phyloP scores from a whole-genome alignment of 92 coral and sea anemone genomes.

The Isaurus tuberculatus region DNA sequence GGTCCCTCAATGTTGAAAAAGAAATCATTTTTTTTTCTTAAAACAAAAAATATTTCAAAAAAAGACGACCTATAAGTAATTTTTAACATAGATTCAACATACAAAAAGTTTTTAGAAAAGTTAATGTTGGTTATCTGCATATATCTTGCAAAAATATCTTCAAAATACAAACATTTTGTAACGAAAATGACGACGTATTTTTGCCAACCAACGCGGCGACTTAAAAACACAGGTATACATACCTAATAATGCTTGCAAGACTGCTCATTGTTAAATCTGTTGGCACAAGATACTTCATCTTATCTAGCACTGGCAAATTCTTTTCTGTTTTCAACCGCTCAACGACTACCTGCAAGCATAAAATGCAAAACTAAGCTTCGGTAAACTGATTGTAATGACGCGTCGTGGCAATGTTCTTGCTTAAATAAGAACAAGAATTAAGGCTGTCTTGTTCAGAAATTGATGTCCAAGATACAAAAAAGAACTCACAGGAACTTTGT shows the following conservation, averaged over 20 bases:
- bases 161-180: too few species aligned
- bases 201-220: background rate
- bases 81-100: too few species aligned
- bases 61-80: too few species aligned
- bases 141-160: too few species aligned
- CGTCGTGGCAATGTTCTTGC: background rate
- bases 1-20: too few species aligned
- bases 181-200: background rate
- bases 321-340: slow-evolving; percentile 92
- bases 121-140: too few species aligned
- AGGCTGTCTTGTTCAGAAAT: background rate
- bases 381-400: background rate
- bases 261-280: slow-evolving; percentile 98
- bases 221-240: background rate
- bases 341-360: slow-evolving; percentile 83
- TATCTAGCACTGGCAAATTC: slow-evolving; percentile 91
- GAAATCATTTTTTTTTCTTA: too few species aligned
- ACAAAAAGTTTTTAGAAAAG: too few species aligned
- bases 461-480: background rate
- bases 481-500: slow-evolving; percentile 93
- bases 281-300: slow-evolving; percentile 96
- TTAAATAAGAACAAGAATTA: too few species aligned
- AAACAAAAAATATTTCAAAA: too few species aligned
- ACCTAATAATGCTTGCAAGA: slow-evolving; percentile 96
- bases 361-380: background rate